Conservation (phyloP, 2,113 vertebrate species). For the Psephotus haematonotus region DNA sequence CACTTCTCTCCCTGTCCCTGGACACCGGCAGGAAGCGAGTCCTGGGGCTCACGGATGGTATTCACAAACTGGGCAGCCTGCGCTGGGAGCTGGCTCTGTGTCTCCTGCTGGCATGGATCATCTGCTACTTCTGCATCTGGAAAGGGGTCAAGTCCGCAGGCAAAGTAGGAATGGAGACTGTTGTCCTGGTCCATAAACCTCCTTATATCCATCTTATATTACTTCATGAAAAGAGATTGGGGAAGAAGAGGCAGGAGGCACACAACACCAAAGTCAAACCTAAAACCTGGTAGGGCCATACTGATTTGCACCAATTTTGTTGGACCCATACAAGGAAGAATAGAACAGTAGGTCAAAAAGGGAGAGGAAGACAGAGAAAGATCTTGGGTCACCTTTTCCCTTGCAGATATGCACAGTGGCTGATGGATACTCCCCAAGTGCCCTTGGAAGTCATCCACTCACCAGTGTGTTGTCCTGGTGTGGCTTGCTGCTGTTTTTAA, state of each 20-base stretch:
- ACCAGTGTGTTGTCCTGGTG: not conserved
- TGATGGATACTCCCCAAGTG: not conserved
- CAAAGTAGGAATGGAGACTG: conserved; percentile 70
- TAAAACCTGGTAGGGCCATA: not conserved
- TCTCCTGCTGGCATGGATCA: conserved; percentile 75
- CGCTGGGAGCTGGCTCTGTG: conserved; percentile 80
- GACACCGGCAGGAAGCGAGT: conserved; percentile 81
- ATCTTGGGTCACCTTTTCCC: not conserved
- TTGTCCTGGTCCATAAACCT: not conserved
- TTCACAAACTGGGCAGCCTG: conserved; percentile 81
- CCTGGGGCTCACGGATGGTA: conserved; percentile 81
- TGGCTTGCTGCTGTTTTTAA: not conserved
- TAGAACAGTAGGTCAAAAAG: not conserved
- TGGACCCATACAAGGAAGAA: not conserved
- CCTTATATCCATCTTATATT: not conserved
- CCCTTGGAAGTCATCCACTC: not conserved
- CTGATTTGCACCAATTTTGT: not conserved
- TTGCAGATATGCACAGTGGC: not conserved
- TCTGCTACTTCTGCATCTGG: conserved; percentile 86
- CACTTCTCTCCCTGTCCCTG: conserved; percentile 14
- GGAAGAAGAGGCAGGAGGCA: not conserved
- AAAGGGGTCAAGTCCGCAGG: conserved; percentile 84
- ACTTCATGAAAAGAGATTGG: no score
- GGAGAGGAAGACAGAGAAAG: not conserved
- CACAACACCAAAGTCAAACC: not conserved